Evolutionary conservation across 2,888 invertebrate species (phyloP), one percentile per base, ranked within the genome.

Genomic region (Apotomis capreana): DNA sequence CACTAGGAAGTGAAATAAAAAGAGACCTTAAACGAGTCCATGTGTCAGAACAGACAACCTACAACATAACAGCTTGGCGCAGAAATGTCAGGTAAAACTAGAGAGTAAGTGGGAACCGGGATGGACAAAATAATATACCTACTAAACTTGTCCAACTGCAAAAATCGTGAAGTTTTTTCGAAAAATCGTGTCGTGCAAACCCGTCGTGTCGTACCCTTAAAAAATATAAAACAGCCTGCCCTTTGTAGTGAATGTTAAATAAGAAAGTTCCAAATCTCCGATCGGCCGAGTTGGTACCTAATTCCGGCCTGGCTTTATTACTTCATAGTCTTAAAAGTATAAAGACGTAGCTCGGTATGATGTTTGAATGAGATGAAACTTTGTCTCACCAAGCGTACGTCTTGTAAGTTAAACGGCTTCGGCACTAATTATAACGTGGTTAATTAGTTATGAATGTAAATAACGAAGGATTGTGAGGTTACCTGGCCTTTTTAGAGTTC

Each of bases 361-460:
- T 54, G 12, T 12, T 26, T 0, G 26, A 12, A 10, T 12, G 5
- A 55, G 36, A 44, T 64, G 26, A 1, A 54, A 40, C 44, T 26
- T 55, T 64, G 40, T 46, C 3, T 26, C 0, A n/a, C n/a, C 44
- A 26, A 64, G 54, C 6, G 4, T 4, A 5, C 2, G 26, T 8
- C 10, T 26, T 5, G 54, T 44, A 57, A 65, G 65, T 65, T 36
- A 57, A 65, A 65, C 44, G 44, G 15, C 55, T 55, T 65, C 15
- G 26, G 55, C 15, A 40, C 37, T 57, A 57, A 65, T 57, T 65
- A 64, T 64, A 44, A 57, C 9, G 55, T 37, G 62, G 8, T 57
- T 57, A 65, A 65, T 65, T 65, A 57, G 65, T 46, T 57, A 57
- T 57, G 64, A n/a, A 26, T n/a, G n/a, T 62, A 49, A 49, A 49